phyloP scores from a whole-genome alignment of 2,797 vertebrate genomes.

The Serranus cabrilla region DNA sequence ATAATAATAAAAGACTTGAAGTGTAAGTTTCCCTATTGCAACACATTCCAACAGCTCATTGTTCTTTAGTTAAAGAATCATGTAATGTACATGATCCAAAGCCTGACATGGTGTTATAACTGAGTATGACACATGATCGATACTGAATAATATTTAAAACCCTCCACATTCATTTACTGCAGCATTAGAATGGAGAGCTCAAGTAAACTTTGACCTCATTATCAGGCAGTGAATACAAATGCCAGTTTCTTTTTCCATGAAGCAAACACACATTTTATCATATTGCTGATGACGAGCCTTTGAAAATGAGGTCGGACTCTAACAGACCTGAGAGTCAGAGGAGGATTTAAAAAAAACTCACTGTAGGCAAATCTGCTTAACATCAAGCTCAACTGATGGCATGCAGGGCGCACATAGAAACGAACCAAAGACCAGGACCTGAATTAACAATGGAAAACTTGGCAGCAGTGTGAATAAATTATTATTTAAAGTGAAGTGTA shows the following conservation, averaged over 20 bases:
- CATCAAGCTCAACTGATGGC: conserved; percentile 54
- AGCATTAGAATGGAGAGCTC: neutral
- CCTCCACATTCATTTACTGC: neutral
- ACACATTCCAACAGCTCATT: conserved; percentile 15
- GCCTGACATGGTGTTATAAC: neutral
- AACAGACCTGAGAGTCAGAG: conserved; percentile 34
- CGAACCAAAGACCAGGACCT: conserved; percentile 39
- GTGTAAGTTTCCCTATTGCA: neutral
- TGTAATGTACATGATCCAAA: neutral
- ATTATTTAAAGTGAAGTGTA: conserved; percentile 38
- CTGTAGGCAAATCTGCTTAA: conserved; percentile 58
- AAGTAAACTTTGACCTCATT: conserved; percentile 43
- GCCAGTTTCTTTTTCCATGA: conserved; percentile 17
- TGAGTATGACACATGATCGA: neutral
- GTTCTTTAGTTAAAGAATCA: neutral
- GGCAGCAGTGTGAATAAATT: conserved; percentile 45
- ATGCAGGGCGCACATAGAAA: conserved; percentile 43
- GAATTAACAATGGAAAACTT: conserved; percentile 60
- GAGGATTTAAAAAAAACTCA: conserved; percentile 9
- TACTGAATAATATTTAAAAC: conserved; percentile 13
- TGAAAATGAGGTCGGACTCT: conserved; percentile 37
- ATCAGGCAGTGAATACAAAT: conserved; percentile 20
- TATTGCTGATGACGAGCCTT: conserved; percentile 25
- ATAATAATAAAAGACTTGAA: conserved; percentile 1
- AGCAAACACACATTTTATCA: conserved; percentile 33